phyloP scores from a whole-genome alignment of 2,888 invertebrate genomes.

The Coremacera marginata region DNA sequence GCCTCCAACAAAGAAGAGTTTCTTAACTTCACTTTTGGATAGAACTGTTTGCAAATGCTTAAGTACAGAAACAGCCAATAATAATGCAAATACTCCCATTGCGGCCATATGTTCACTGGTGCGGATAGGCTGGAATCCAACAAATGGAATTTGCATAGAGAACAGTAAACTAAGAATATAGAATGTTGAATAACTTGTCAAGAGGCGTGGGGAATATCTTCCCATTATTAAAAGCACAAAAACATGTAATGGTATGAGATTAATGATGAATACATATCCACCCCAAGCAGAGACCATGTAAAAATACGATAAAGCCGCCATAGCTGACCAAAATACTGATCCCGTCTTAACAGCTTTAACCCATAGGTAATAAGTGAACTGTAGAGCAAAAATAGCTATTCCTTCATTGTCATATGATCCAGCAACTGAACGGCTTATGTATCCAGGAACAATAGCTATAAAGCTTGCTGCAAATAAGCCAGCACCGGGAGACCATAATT shows the following conservation, averaged over 20 bases:
- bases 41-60: conserved; percentile 89
- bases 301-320: conserved; percentile 96
- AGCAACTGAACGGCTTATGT: conserved; percentile 98
- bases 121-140: conserved; percentile 97
- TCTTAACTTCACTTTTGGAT: conserved; percentile 90
- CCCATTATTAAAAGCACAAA: conserved; percentile 96
- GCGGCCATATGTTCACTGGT: conserved; percentile 99
- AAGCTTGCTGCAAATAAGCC: conserved; percentile 99
- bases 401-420: conserved; percentile 99
- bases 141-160: conserved; percentile 97
- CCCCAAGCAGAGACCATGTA: conserved; percentile 99
- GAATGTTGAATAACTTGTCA: conserved; percentile 96
- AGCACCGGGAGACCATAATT: conserved; percentile 96
- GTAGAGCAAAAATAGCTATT: conserved; percentile 98
- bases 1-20: conserved; percentile 84
- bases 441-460: conserved; percentile 98
- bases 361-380: conserved; percentile 99
- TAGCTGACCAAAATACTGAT: conserved; percentile 95
- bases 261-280: conserved; percentile 99
- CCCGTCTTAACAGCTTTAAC: conserved; percentile 98
- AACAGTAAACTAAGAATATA: conserved; percentile 94
- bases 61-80: conserved; percentile 89
- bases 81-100: conserved; percentile 93
- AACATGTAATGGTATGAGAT: conserved; percentile 97
- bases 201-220: conserved; percentile 89